Evolutionary conservation across 2,888 invertebrate genomes (phyloP).

Genomic region (Eristalis intricaria): DNA sequence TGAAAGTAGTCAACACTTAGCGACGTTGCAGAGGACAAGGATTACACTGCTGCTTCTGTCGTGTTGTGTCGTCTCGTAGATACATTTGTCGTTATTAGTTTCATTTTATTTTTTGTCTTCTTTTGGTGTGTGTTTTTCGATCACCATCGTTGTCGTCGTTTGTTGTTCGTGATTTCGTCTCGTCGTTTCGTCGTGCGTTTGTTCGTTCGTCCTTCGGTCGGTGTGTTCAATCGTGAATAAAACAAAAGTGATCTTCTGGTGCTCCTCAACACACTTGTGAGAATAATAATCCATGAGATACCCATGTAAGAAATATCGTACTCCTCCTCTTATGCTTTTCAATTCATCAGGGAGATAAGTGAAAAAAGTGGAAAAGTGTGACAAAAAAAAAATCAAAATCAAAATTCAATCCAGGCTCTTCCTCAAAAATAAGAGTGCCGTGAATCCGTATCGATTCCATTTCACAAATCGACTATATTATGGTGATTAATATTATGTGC

Average conservation of each 20-base stretch:
- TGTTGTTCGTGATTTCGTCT: no score
- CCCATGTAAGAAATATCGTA: not conserved
- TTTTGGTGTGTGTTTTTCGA: not conserved
- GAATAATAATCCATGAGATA: not conserved
- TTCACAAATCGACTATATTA: conserved; percentile 41
- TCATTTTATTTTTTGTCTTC: no score
- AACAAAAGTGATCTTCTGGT: not conserved
- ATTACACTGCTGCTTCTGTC: not conserved
- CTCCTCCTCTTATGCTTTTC: no score
- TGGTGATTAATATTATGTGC: conserved; percentile 67
- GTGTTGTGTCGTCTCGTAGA: not conserved
- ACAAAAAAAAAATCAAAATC: not conserved
- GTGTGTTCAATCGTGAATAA: not conserved
- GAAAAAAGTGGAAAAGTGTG: not conserved
- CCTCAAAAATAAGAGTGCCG: not conserved
- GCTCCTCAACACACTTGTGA: not conserved
- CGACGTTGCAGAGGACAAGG: conserved; percentile 1
- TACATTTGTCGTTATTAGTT: not conserved
- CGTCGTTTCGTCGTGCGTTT: not conserved
- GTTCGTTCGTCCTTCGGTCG: not conserved
- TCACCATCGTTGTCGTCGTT: not conserved
- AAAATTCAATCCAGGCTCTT: not conserved
- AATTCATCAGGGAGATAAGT: not conserved
- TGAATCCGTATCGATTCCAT: not conserved
- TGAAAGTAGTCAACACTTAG: not conserved